Evolutionary conservation across 2,797 vertebrate species (phyloP).

Genomic region (Gadopsis bispinosus): DNA sequence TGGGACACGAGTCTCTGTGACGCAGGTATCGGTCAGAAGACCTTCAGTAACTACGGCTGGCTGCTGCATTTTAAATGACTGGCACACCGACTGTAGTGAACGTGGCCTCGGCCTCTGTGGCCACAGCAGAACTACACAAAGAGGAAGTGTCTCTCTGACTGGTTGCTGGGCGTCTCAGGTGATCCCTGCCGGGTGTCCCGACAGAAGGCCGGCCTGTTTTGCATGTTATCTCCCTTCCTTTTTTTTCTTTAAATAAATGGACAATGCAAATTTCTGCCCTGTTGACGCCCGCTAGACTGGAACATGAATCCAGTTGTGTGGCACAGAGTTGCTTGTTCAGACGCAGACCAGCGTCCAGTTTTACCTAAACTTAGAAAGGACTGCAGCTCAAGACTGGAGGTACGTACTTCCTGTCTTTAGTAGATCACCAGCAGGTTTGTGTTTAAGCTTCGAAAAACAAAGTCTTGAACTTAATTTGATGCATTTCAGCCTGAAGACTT

Average conservation of each 20-base stretch:
- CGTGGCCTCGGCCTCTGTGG: not conserved
- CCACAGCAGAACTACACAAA: not conserved
- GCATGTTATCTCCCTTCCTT: slow-evolving; percentile 59
- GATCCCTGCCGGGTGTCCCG: slow-evolving; percentile 11
- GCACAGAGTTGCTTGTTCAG: not conserved
- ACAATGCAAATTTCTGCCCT: slow-evolving; percentile 44
- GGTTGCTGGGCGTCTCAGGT: not conserved
- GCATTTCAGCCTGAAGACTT: too few species aligned
- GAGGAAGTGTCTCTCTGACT: not conserved
- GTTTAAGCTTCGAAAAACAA: not conserved
- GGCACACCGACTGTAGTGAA: too few species aligned
- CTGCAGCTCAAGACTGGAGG: not conserved
- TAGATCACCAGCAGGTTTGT: not conserved
- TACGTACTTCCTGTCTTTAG: not conserved
- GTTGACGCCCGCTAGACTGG: not conserved
- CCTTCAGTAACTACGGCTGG: too few species aligned
- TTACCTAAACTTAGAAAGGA: not conserved
- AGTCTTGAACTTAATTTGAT: too few species aligned
- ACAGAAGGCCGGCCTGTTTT: slow-evolving; percentile 20
- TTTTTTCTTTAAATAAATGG: slow-evolving; percentile 5
- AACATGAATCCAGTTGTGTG: not conserved
- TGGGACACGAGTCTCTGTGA: too few species aligned
- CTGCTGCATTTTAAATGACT: too few species aligned
- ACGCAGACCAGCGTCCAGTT: not conserved
- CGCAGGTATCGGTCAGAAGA: too few species aligned